Evolutionary conservation across 2,888 invertebrate species (phyloP).

Genomic region (Aspidapion aeneum): DNA sequence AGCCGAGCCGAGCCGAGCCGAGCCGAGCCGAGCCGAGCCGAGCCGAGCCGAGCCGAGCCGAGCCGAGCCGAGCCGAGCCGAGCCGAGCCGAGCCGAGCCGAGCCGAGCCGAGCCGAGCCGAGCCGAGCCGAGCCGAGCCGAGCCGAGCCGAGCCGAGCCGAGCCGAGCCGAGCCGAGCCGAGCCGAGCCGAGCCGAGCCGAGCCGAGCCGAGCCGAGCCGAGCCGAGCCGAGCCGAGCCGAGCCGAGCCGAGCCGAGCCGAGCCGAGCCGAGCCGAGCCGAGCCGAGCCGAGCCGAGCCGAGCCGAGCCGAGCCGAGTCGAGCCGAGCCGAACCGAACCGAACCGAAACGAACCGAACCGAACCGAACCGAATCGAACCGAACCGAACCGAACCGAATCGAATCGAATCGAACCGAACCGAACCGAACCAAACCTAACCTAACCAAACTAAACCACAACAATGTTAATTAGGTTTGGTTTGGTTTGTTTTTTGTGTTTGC

Average conservation of each 20-base stretch:
- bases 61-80: conserved; percentile 3
- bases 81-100: conserved; percentile 3
- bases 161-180: conserved; percentile 3
- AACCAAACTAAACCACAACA: no score
- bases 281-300: conserved; percentile 3
- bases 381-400: no score
- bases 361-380: no score
- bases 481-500: no score
- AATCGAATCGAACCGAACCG: no score
- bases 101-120: conserved; percentile 3
- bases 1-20: conserved; percentile 3
- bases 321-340: no score
- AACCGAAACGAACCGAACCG: no score
- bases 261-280: conserved; percentile 3
- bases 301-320: conserved; percentile 2
- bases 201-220: conserved; percentile 3
- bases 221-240: conserved; percentile 3
- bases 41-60: conserved; percentile 3
- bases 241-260: conserved; percentile 3
- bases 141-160: conserved; percentile 3
- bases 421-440: no score
- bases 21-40: conserved; percentile 3
- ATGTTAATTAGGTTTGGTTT: no score
- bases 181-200: conserved; percentile 3
- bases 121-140: conserved; percentile 3